phyloP scores from a whole-genome alignment of 2,797 vertebrate genomes.

The Echiichthys vipera region DNA sequence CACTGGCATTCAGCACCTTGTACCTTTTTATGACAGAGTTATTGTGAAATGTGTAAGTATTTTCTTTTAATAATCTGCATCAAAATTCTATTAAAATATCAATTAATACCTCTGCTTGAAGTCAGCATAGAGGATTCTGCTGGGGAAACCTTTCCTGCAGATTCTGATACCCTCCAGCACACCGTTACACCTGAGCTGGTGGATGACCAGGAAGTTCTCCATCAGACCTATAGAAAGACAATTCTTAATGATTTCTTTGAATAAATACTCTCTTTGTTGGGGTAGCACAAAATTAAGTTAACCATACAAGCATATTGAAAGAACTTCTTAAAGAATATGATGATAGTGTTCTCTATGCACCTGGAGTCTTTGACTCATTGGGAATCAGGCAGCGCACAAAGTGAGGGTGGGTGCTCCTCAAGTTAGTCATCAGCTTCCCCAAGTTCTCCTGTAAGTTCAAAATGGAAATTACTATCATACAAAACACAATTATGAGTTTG shows the following conservation, averaged over 20 bases:
- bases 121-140: slow-evolving; percentile 88
- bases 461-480: not conserved
- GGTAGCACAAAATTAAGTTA: not conserved
- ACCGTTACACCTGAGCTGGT: slow-evolving; percentile 91
- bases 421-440: slow-evolving; percentile 87
- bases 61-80: not conserved
- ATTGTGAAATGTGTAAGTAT: not conserved
- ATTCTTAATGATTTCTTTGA: not conserved
- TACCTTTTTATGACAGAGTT: slow-evolving; percentile 41
- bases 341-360: slow-evolving; percentile 67
- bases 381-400: slow-evolving; percentile 94
- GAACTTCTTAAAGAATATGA: fast-evolving
- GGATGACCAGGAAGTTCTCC: slow-evolving; percentile 93
- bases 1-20: slow-evolving; percentile 86
- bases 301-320: fast-evolving
- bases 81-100: not conserved
- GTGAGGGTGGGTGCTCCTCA: slow-evolving; percentile 90
- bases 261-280: not conserved
- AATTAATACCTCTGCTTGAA: slow-evolving; percentile 85
- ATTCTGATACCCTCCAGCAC: slow-evolving; percentile 92
- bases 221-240: slow-evolving; percentile 83
- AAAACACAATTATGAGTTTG: not conserved
- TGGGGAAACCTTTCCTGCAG: slow-evolving; percentile 90
- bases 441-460: slow-evolving; percentile 47
- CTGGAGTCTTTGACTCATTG: slow-evolving; percentile 93